Evolutionary conservation across 2,797 vertebrate genomes (phyloP).

Genomic region (Parauchenoglanis ngamensis): DNA sequence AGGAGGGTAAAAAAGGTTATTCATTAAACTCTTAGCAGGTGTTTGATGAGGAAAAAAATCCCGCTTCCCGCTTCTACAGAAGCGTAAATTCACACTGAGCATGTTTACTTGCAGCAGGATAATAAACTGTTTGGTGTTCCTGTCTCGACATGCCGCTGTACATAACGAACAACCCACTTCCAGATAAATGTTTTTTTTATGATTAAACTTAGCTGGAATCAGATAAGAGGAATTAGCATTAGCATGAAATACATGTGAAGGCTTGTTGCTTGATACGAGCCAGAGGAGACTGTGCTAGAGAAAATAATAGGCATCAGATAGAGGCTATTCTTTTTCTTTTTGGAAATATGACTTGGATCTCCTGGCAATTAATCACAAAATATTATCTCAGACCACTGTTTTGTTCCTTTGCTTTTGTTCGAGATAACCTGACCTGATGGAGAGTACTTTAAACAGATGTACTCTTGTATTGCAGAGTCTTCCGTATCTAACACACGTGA

Average conservation of each 20-base stretch:
- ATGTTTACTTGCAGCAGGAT: slow-evolving; percentile 2
- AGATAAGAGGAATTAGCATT: slow-evolving; percentile 6
- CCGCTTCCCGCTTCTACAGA: neutral
- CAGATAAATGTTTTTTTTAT: slow-evolving; percentile 20
- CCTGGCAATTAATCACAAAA: neutral
- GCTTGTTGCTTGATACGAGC: neutral
- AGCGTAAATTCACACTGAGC: neutral
- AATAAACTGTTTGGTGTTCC: neutral
- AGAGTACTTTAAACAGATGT: neutral
- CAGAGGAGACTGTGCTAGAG: neutral
- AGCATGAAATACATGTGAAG: neutral
- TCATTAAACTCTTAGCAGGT: slow-evolving; percentile 41
- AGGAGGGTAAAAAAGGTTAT: neutral
- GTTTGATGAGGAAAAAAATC: neutral
- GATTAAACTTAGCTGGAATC: neutral
- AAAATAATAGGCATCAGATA: neutral
- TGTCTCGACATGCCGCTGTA: neutral
- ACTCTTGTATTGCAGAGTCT: neutral
- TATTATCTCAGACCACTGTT: neutral
- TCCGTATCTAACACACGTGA: neutral
- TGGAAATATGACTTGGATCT: neutral
- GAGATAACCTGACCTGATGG: neutral
- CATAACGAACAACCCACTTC: neutral
- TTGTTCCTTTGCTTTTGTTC: neutral
- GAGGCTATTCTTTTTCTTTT: neutral